These are phyloP conservation scores for Pteruthius melanotis DNA, from an alignment of 2,113 vertebrate species.

Conservation along the genomic window DNA sequence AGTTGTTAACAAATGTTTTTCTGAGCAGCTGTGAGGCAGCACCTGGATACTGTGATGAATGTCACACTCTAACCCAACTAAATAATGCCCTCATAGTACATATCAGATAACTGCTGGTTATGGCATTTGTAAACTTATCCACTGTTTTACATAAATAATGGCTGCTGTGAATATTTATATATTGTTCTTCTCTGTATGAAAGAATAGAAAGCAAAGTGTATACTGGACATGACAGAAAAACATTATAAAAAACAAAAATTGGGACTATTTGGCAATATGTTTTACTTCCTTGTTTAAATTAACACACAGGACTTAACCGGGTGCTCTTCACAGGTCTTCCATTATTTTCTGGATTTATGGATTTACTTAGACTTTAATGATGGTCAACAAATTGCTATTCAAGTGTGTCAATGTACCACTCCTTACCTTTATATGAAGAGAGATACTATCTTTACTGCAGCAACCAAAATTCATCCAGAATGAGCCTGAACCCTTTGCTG, in stretches of 20 bases:
- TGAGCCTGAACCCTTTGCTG: background rate
- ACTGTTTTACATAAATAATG: background rate
- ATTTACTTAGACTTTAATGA: background rate
- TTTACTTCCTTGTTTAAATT: background rate
- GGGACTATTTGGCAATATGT: background rate
- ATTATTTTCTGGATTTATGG: background rate
- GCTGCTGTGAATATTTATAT: background rate
- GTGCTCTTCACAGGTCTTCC: background rate
- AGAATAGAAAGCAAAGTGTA: background rate
- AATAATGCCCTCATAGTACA: background rate
- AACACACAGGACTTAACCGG: background rate
- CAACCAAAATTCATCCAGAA: background rate
- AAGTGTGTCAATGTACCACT: background rate
- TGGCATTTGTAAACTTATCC: background rate
- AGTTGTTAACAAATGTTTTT: background rate
- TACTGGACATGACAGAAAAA: background rate
- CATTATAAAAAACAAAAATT: background rate
- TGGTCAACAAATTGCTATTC: background rate
- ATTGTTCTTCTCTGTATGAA: background rate
- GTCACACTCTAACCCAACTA: background rate
- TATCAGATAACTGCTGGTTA: background rate
- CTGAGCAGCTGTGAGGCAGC: background rate
- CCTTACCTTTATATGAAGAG: background rate
- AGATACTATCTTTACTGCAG: background rate
- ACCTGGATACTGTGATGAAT: background rate